A percentile compares a stretch with the other conserved stretches of the same genome.
phyloP scores from a whole-genome alignment of 2,113 vertebrate species.

The Gymnobelideus leadbeateri region DNA sequence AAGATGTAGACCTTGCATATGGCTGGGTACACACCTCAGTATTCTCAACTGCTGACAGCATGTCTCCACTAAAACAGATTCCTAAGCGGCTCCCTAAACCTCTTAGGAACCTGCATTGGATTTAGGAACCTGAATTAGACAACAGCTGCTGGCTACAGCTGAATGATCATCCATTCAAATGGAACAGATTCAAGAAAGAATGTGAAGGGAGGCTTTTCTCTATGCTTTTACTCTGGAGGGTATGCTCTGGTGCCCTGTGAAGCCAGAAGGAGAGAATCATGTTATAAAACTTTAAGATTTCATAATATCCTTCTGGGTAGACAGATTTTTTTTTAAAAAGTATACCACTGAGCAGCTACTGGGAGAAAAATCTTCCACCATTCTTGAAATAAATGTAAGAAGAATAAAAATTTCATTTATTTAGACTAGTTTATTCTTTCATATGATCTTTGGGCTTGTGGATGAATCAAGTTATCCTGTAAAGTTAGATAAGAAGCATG shows the following conservation, averaged over 20 bases:
- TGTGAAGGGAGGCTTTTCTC: neutral
- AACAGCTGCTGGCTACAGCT: conserved; percentile 47
- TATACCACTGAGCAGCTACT: conserved; percentile 1
- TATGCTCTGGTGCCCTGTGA: neutral
- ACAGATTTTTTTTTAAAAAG: neutral
- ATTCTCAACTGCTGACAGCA: neutral
- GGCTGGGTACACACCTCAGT: neutral
- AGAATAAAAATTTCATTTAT: conserved; percentile 58
- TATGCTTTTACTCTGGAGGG: conserved; percentile 8
- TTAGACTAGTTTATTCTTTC: neutral
- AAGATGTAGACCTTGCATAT: neutral
- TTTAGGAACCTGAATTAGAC: neutral
- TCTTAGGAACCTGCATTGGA: neutral
- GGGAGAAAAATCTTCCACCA: conserved; percentile 10
- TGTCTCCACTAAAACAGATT: neutral
- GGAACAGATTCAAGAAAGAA: conserved; percentile 21
- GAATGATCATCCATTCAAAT: conserved; percentile 17
- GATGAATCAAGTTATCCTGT: conserved; percentile 61
- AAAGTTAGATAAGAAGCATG: conserved; percentile 49
- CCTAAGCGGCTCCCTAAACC: neutral
- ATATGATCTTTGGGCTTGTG: conserved; percentile 60
- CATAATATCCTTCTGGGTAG: conserved; percentile 9
- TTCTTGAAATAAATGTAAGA: conserved; percentile 57
- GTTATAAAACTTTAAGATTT: conserved; percentile 37
- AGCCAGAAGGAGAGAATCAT: conserved; percentile 16